These are phyloP conservation scores for Spinus pinus DNA, from an alignment of 2,797 vertebrate genomes.

Conservation along the genomic window DNA sequence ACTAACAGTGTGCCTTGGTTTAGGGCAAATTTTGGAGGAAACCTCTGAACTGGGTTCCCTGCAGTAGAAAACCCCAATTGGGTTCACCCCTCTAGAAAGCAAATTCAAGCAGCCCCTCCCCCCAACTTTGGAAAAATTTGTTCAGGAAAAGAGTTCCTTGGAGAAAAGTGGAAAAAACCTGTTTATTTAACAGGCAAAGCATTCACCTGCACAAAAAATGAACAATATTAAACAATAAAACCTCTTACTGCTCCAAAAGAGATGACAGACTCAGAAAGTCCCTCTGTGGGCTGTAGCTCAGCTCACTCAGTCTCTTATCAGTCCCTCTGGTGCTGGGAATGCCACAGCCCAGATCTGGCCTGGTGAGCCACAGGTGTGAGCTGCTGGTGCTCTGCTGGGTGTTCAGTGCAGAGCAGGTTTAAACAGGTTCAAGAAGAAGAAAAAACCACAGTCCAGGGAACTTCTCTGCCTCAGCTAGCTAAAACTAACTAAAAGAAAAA, in stretches of 20 bases:
- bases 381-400: background rate
- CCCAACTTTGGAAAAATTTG: no score
- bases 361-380: background rate
- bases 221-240: background rate
- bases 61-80: background rate
- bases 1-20: background rate
- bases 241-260: fast-evolving
- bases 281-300: background rate
- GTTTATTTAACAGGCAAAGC: background rate
- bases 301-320: background rate
- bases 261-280: background rate
- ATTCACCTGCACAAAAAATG: background rate
- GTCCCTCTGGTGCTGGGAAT: background rate
- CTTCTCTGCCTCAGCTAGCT: background rate
- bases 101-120: background rate
- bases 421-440: background rate
- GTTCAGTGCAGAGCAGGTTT: background rate
- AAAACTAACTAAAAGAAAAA: background rate
- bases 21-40: background rate
- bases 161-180: background rate
- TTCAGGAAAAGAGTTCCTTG: background rate
- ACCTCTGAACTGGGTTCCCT: background rate
- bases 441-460: background rate
- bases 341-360: fast-evolving
- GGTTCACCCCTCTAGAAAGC: background rate